phyloP scores from a whole-genome alignment of 1,140 invertebrate genomes.

The Leptinotarsa undecemlineata region DNA sequence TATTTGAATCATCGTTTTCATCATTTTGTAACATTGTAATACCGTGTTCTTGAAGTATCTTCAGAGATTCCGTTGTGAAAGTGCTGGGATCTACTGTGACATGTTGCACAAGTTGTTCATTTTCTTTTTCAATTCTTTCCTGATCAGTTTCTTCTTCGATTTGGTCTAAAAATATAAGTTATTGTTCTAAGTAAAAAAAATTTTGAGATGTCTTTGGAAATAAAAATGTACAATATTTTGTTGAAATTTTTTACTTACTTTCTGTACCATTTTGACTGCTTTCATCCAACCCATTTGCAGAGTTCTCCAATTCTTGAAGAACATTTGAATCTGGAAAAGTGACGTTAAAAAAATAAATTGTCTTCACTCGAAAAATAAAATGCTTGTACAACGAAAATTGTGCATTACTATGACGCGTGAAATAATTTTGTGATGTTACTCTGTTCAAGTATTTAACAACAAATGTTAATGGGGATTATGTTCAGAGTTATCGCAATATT shows the following conservation, averaged over 20 bases:
- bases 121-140: constrained; percentile 24
- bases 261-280: constrained; percentile 28
- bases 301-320: neutral
- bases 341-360: neutral
- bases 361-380: too few relatives aligned
- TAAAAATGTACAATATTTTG: too few relatives aligned
- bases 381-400: too few relatives aligned
- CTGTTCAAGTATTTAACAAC: too few relatives aligned
- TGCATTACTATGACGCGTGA: too few relatives aligned
- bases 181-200: too few relatives aligned
- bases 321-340: neutral
- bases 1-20: constrained; percentile 70
- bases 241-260: constrained; percentile 7
- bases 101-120: constrained; percentile 21
- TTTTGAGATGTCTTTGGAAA: too few relatives aligned
- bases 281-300: neutral
- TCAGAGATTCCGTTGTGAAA: constrained; percentile 36
- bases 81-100: constrained; percentile 16
- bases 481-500: too few relatives aligned
- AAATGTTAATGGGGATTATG: too few relatives aligned
- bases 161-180: constrained; percentile 24
- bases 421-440: too few relatives aligned
- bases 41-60: constrained; percentile 77
- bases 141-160: constrained; percentile 21
- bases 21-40: constrained; percentile 78